These are phyloP conservation scores for Panulirus ornatus DNA, from an alignment of 1,140 invertebrate genomes.

Conservation along the genomic window DNA sequence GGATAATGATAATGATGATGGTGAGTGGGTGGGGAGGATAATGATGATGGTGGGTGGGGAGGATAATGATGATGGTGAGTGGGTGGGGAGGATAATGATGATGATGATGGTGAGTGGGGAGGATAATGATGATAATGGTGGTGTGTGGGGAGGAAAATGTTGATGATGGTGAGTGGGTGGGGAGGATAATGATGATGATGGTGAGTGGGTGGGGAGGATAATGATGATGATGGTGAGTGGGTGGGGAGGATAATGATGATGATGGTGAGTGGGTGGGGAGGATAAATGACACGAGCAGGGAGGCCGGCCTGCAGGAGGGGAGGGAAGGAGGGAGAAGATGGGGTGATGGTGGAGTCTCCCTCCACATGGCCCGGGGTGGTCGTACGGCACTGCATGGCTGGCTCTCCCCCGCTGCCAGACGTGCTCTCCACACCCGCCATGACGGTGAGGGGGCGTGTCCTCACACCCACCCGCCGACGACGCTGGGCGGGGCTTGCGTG, in stretches of 20 bases:
- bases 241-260: not conserved
- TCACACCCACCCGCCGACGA: not conserved
- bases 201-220: not conserved
- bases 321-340: not conserved
- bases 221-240: not conserved
- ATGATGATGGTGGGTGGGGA: too few species aligned
- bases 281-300: not conserved
- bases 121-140: too few species aligned
- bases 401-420: too few species aligned
- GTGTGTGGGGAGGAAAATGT: too few species aligned
- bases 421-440: not conserved
- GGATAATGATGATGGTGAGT: too few species aligned
- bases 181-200: not conserved
- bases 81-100: too few species aligned
- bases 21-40: too few species aligned
- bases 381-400: too few species aligned
- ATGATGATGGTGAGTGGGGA: too few species aligned
- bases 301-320: not conserved
- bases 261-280: not conserved
- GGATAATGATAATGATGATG: too few species aligned
- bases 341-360: not conserved
- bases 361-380: too few species aligned
- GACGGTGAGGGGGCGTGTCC: not conserved
- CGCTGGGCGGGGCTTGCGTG: not conserved
- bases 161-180: not conserved